Evolutionary conservation across 2,797 vertebrate species (phyloP), one percentile per base, ranked within the genome.

Genomic region (Periophthalmus magnuspinnatus): DNA sequence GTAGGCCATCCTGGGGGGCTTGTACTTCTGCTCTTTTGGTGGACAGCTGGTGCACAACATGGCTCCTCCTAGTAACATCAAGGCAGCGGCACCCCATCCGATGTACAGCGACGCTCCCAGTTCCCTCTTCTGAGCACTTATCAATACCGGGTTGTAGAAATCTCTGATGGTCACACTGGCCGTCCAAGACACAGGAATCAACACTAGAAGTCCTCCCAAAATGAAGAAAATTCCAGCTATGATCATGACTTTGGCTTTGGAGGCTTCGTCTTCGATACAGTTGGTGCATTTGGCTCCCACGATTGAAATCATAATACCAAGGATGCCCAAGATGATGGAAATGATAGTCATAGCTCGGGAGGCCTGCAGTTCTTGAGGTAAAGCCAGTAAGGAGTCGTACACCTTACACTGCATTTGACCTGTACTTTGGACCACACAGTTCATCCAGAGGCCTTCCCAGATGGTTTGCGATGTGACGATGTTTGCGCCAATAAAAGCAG

Each of bases 241-340:
- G 47, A 99, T 98, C 92, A 95, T 96, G 85, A 98, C 94, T 88
- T 96, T 97, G 78, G 96, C 93, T 67, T 99, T 99, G 70, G 94
- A 73, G 0, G 88, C 76, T 69, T 97, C 96, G 0, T 97, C 96
- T 64, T 97, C 95, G 2, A 99, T 94, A 77, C 97, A 99, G 90
- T 95, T 95, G 80, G 97, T 99, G 84, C 97, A 99, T 88, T 98
- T 95, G 65, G 96, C 97, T 0, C 97, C 97, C 52, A 96, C 92
- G 1, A 97, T 91, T 78, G 96, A 95, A 78, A 98, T 92, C 77
- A 98, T 16, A 55, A 96, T 76, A 1, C 92, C 96, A 1, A 98
- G 75, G 16, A 94, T 69, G 0, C 92, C 94, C 6, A 99, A 82
- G 33, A 99, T 89, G 69, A 99, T 95, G 88, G 95, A 66, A 32